phyloP scores from a whole-genome alignment of 2,888 invertebrate species.

The Volucella inanis region DNA sequence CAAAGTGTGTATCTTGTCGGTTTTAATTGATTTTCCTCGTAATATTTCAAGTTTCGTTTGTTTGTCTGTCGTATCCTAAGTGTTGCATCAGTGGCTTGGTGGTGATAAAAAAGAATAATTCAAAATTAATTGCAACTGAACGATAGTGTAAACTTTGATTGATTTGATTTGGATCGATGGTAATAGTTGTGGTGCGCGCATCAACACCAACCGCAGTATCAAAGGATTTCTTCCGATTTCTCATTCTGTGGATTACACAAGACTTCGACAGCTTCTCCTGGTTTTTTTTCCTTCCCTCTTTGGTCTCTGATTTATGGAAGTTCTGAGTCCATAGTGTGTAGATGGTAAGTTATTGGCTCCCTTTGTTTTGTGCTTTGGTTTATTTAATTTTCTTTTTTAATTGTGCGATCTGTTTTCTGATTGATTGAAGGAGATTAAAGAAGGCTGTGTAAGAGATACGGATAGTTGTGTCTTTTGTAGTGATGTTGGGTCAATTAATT shows the following conservation, averaged over 20 bases:
- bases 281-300: slow-evolving; percentile 9
- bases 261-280: slow-evolving; percentile 26
- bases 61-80: neutral
- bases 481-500: slow-evolving; percentile 71
- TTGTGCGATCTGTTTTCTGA: slow-evolving; percentile 60
- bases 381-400: slow-evolving; percentile 63
- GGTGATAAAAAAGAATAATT: neutral
- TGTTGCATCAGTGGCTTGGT: slow-evolving; percentile 13
- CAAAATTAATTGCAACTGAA: slow-evolving; percentile 54
- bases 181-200: slow-evolving; percentile 13
- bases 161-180: slow-evolving; percentile 63
- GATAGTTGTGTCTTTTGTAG: neutral
- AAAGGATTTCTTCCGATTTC: slow-evolving; percentile 57
- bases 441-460: slow-evolving; percentile 35
- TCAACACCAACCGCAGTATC: slow-evolving; percentile 47
- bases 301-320: slow-evolving; percentile 22
- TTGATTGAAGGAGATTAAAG: slow-evolving; percentile 67
- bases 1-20: no score
- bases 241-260: slow-evolving; percentile 31
- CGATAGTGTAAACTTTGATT: slow-evolving; percentile 69
- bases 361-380: slow-evolving; percentile 36
- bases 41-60: slow-evolving; percentile 4
- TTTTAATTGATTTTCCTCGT: neutral
- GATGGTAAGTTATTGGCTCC: slow-evolving; percentile 61
- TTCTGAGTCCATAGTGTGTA: slow-evolving; percentile 52